These are phyloP conservation scores for Propithecus perrieri DNA, from an alignment of 2,797 vertebrate genomes.

Conservation along the genomic window DNA sequence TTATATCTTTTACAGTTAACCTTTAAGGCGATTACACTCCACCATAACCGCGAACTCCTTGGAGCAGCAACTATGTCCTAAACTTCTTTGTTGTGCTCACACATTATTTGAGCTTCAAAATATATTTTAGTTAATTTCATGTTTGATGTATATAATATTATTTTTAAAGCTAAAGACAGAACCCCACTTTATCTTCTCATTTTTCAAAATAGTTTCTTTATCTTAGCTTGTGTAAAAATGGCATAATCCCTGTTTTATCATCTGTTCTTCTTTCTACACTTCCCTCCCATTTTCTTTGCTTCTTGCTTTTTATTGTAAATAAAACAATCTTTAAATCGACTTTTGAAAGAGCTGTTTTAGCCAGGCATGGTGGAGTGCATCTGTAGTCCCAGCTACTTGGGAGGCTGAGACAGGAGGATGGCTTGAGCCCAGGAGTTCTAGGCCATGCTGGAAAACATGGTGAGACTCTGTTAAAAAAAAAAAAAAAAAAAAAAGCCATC, in stretches of 20 bases:
- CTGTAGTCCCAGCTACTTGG: not conserved
- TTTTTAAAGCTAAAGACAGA: slow-evolving; percentile 7
- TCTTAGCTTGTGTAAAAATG: not conserved
- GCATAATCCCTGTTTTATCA: not conserved
- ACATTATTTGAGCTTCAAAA: slow-evolving; percentile 31
- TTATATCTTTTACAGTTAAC: slow-evolving; percentile 9
- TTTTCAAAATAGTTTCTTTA: not conserved
- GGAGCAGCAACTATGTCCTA: not conserved
- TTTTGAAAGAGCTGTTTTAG: not conserved
- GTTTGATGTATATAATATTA: not conserved
- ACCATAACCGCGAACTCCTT: not conserved
- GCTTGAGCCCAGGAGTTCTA: not conserved
- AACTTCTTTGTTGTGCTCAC: not conserved
- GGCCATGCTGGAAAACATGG: not conserved
- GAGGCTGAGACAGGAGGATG: not conserved
- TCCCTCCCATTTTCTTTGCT: not conserved
- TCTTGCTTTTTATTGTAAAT: slow-evolving; percentile 30
- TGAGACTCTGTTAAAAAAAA: not conserved
- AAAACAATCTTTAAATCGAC: not conserved
- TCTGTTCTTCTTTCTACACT: slow-evolving; percentile 10
- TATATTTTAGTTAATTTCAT: not conserved
- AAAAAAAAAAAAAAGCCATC: not conserved
- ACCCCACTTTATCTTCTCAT: not conserved
- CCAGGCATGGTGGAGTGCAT: not conserved
- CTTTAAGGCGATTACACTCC: not conserved